Percentiles rank a stretch among this genome's conserved stretches.
phyloP scores from a whole-genome alignment of 2,888 invertebrate species.

The Aleiodes alternator region DNA sequence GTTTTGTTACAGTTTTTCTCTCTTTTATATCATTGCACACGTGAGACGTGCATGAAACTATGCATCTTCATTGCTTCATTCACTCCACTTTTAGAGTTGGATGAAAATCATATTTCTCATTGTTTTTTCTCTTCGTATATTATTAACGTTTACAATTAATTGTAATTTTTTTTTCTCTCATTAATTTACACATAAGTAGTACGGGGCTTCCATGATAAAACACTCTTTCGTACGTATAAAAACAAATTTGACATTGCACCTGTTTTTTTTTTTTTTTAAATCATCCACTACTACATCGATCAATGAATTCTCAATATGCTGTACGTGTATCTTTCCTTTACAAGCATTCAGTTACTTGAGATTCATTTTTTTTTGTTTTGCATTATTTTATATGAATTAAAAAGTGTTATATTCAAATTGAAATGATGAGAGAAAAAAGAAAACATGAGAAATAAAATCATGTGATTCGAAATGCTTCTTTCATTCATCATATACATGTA shows the following conservation, averaged over 20 bases:
- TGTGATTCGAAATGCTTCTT: slow-evolving; percentile 7
- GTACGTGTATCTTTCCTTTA: neutral
- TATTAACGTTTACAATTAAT: slow-evolving; percentile 25
- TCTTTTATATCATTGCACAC: slow-evolving; percentile 11
- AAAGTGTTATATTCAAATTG: slow-evolving; percentile 15
- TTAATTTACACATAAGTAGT: slow-evolving; percentile 30
- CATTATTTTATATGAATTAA: slow-evolving; percentile 20
- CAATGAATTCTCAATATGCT: neutral
- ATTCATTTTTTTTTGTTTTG: slow-evolving; percentile 11
- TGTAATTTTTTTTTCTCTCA: slow-evolving; percentile 23
- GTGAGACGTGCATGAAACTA: neutral
- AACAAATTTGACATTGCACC: slow-evolving; percentile 51
- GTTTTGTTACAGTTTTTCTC: neutral
- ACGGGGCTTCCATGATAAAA: slow-evolving; percentile 28
- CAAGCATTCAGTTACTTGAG: neutral
- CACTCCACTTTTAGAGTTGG: slow-evolving; percentile 3
- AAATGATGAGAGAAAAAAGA: slow-evolving; percentile 16
- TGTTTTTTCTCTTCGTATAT: slow-evolving; percentile 11
- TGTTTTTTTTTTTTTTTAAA: slow-evolving; percentile 9
- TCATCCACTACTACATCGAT: slow-evolving; percentile 10
- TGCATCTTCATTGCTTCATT: slow-evolving; percentile 6
- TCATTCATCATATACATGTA: slow-evolving; percentile 28
- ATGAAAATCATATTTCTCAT: slow-evolving; percentile 34
- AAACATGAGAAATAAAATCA: too few relatives aligned
- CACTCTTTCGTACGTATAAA: slow-evolving; percentile 40